Evolutionary conservation across 1,140 invertebrate species (phyloP).

Genomic region (Panagrolaimus sp.): DNA sequence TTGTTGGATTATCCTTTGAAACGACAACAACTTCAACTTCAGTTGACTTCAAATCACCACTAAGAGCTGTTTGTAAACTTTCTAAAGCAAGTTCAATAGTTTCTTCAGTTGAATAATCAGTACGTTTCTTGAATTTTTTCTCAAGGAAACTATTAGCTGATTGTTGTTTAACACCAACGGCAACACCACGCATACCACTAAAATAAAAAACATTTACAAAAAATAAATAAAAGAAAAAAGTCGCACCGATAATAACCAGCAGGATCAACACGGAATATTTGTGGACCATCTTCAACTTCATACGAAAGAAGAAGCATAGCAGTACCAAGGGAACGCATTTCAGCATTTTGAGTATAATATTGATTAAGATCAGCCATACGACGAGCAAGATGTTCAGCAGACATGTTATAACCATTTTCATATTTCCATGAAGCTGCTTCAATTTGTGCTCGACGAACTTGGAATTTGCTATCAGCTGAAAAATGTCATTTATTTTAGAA

Average conservation of each 20-base stretch:
- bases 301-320: conserved; percentile 91
- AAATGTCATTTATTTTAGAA: conserved; percentile 46
- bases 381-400: conserved; percentile 62
- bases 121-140: conserved; percentile 93
- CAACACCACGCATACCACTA: conserved; percentile 68
- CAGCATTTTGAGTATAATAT: conserved; percentile 98
- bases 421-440: conserved; percentile 97
- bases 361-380: conserved; percentile 95
- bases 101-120: conserved; percentile 65
- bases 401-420: conserved; percentile 90
- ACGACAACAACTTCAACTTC: conserved; percentile 95
- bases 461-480: conserved; percentile 84
- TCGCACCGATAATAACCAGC: conserved; percentile 95
- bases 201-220: conserved; percentile 23
- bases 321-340: conserved; percentile 96
- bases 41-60: conserved; percentile 88
- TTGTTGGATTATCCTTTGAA: conserved; percentile 68
- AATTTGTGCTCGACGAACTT: conserved; percentile 91
- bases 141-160: conserved; percentile 94
- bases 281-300: conserved; percentile 79
- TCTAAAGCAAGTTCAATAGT: conserved; percentile 79
- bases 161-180: conserved; percentile 88
- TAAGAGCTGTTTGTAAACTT: conserved; percentile 82
- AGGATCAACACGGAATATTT: conserved; percentile 93
- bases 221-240: background rate